Conservation (phyloP, 2,888 invertebrate species). For the Nasonovia ribisnigri region DNA sequence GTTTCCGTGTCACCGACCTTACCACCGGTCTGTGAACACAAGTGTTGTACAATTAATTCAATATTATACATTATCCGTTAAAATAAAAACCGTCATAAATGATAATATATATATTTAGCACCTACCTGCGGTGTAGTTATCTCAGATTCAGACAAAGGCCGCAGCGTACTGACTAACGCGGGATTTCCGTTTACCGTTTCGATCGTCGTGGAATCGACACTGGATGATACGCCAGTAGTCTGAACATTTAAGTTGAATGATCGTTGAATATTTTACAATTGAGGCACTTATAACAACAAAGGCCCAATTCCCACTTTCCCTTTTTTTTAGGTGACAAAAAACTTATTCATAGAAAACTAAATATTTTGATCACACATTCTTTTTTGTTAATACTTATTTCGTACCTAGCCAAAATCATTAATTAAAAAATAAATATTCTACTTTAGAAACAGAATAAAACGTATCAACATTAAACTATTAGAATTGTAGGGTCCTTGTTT, state of each 20-base stretch:
- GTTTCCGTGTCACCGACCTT: conserved; percentile 21
- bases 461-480: background rate
- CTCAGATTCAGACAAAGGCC: background rate
- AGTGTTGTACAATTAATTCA: conserved; percentile 10
- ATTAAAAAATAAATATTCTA: background rate
- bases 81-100: background rate
- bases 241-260: background rate
- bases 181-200: background rate
- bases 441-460: background rate
- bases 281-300: background rate
- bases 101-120: background rate
- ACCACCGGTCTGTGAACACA: background rate
- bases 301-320: background rate
- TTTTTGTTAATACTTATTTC: background rate
- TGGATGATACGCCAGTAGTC: background rate
- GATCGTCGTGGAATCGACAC: conserved; percentile 18
- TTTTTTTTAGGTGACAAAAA: background rate
- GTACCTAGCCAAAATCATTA: background rate
- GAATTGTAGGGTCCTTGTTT: background rate
- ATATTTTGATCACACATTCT: background rate
- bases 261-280: background rate
- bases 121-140: conserved; percentile 21
- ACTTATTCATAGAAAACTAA: background rate
- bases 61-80: background rate
- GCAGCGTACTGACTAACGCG: background rate